phyloP scores from a whole-genome alignment of 2,888 invertebrate species.

The Abrostola triplasia region DNA sequence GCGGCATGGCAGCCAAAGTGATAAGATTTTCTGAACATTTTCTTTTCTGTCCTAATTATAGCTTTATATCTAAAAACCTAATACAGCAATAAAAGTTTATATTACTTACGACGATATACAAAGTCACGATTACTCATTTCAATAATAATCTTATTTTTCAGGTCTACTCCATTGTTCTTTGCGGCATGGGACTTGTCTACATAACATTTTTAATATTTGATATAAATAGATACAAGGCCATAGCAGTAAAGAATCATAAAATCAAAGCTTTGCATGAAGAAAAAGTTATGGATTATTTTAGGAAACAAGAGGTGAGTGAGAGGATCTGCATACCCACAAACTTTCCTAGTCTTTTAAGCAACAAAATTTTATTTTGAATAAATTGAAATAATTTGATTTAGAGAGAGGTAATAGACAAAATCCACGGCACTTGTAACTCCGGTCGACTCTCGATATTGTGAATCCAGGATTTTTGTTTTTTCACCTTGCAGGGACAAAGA shows the following conservation, averaged over 20 bases:
- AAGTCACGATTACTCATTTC: no score
- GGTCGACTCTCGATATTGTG: no score
- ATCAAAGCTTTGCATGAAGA: slow-evolving; percentile 76
- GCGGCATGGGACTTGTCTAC: slow-evolving; percentile 89
- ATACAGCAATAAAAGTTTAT: slow-evolving; percentile 20
- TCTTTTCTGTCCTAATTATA: slow-evolving; percentile 17
- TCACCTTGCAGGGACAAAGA: no score
- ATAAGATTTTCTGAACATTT: no score
- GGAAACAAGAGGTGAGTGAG: slow-evolving; percentile 77
- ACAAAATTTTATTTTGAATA: no score
- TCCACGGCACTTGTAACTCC: no score
- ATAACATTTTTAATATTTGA: slow-evolving; percentile 89
- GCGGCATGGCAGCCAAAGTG: no score
- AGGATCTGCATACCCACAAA: neutral
- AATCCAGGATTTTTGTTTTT: no score
- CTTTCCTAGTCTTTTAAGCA: neutral
- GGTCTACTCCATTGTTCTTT: slow-evolving; percentile 90
- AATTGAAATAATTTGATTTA: no score
- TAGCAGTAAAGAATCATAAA: slow-evolving; percentile 81
- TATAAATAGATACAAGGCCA: slow-evolving; percentile 88
- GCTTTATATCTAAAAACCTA: neutral
- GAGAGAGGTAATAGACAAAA: no score
- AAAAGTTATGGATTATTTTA: slow-evolving; percentile 77
- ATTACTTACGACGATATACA: neutral
- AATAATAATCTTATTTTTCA: slow-evolving; percentile 66